Base-by-base conservation (phyloP, 2,797 vertebrate genomes). In the Phoebastria nigripes region DNA sequence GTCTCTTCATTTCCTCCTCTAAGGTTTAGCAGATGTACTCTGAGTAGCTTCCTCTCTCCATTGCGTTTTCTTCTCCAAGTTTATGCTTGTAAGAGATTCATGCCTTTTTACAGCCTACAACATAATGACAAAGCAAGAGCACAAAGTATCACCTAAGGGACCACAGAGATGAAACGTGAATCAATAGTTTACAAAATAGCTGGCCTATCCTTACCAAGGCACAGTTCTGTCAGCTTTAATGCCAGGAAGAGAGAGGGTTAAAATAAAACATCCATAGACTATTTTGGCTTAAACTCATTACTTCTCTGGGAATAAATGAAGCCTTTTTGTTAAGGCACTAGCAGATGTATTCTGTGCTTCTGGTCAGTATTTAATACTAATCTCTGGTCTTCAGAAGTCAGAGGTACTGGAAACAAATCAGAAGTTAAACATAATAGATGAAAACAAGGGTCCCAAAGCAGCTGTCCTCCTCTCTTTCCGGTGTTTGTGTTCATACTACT, bases 41-140 rank as follows among this genome's bases (percentile, higher is more conserved):
- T 15, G 79, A 76, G 54, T 28, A 2, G 89, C 18, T 86, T 99
- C 98, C 13, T 98, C 98, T 96, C 83, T 98, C 98, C 97, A 98
- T 17, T 67, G 98, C 54, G 99, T 99, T 96, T 99, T 99, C 97
- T 97, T 99, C 97, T 99, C 98, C 95, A 99, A 72, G 97, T 99
- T 99, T 4, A 97, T 37, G 46, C 18, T 63, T 1, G 97, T 96
- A 92, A 99, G 97, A 42, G 98, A 97, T 90, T 99, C 98, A 0
- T 99, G 81, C 79, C 98, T 98, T 66, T 94, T 72, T 3, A 47
- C 80, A 72, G 98, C 98, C 99, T 99, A 96, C 51, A 93, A 59
- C 47, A 63, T 28, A 76, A 74, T 15, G 76, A 37, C 54, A 93
- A 91, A 84, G 35, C 41, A 70, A 89, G 59, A 89, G 33, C 41